phyloP scores from a whole-genome alignment of 1,140 invertebrate genomes.

The Cyrtorhinus lividipennis region DNA sequence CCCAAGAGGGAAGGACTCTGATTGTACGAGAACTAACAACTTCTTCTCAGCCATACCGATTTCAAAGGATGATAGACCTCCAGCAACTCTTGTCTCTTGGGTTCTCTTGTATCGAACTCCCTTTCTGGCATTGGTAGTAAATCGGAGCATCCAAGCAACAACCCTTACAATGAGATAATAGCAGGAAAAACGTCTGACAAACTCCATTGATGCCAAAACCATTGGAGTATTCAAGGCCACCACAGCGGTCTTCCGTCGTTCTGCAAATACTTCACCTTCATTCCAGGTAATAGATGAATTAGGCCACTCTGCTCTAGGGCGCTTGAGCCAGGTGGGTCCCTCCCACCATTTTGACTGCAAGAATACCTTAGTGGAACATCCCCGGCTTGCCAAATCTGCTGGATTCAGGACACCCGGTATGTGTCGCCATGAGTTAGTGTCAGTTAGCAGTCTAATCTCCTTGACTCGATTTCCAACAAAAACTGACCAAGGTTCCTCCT shows the following conservation, averaged over 20 bases:
- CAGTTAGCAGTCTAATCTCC: slow-evolving; percentile 25
- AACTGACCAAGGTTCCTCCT: slow-evolving; percentile 22
- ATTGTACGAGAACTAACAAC: too few relatives aligned
- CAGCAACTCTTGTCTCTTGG: too few relatives aligned
- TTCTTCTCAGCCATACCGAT: too few relatives aligned
- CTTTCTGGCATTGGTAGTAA: too few relatives aligned
- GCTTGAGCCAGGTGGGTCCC: slow-evolving; percentile 28
- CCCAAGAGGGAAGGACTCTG: too few relatives aligned
- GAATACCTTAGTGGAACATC: slow-evolving; percentile 26
- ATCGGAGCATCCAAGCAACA: too few relatives aligned
- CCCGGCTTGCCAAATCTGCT: slow-evolving; percentile 31
- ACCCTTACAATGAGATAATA: too few relatives aligned
- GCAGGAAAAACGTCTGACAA: too few relatives aligned
- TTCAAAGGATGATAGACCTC: too few relatives aligned
- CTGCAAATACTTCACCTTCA: background rate
- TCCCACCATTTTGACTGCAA: slow-evolving; percentile 30
- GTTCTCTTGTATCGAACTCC: too few relatives aligned
- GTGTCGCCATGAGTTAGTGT: slow-evolving; percentile 27
- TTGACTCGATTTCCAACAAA: slow-evolving; percentile 24
- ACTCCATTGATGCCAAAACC: too few relatives aligned
- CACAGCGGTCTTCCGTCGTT: background rate
- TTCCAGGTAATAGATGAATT: background rate
- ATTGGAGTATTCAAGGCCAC: too few relatives aligned
- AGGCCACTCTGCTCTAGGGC: background rate
- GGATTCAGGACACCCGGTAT: slow-evolving; percentile 30